Evolutionary conservation across 2,888 invertebrate genomes (phyloP).

Genomic region (Hyalella azteca): DNA sequence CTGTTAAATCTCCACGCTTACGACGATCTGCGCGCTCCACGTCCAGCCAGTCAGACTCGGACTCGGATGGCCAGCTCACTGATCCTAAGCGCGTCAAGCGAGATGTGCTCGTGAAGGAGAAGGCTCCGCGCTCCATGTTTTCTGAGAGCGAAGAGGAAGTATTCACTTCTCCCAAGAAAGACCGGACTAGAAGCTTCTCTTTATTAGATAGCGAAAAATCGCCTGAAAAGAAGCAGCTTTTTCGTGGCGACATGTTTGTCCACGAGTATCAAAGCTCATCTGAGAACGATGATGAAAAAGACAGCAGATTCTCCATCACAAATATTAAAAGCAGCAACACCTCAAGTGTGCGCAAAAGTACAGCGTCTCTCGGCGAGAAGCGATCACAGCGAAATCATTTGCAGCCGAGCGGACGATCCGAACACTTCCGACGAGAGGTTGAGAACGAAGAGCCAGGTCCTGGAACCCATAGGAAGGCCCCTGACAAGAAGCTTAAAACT

Average conservation of each 20-base stretch:
- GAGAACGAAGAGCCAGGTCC: constrained; percentile 54
- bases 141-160: constrained; percentile 57
- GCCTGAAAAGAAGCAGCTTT: constrained; percentile 52
- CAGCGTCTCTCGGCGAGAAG: constrained; percentile 15
- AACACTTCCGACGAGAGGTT: constrained; percentile 40
- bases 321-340: constrained; percentile 40
- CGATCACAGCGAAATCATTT: not conserved
- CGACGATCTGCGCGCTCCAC: constrained; percentile 8
- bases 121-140: constrained; percentile 47
- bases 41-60: constrained; percentile 38
- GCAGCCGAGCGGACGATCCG: not conserved
- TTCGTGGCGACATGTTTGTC: constrained; percentile 57
- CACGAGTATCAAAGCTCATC: constrained; percentile 57
- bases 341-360: constrained; percentile 28
- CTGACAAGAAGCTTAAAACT: constrained; percentile 83
- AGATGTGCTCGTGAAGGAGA: not conserved
- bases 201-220: constrained; percentile 39
- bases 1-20: constrained; percentile 19
- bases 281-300: constrained; percentile 52
- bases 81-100: constrained; percentile 10
- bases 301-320: constrained; percentile 35
- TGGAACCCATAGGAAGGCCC: constrained; percentile 69
- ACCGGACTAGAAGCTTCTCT: constrained; percentile 30
- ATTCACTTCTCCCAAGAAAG: constrained; percentile 25
- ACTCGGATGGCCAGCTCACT: constrained; percentile 37